Percentiles rank a stretch among this genome's conserved stretches.
Conservation (phyloP, 2,113 vertebrate species). For the Eleginops maclovinus region DNA sequence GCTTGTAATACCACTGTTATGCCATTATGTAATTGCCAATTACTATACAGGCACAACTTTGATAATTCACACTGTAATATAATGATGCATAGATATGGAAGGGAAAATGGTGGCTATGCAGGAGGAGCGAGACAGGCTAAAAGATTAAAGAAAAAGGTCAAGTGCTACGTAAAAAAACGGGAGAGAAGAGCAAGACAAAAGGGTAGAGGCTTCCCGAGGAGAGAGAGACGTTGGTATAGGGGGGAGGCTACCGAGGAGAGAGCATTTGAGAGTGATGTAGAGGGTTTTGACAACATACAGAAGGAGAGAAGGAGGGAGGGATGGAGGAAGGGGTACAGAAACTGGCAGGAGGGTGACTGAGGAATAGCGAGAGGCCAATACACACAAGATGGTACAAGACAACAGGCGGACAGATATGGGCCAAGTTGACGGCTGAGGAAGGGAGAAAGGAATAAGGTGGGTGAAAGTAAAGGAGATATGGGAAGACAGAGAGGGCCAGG, state of each 20-base stretch:
- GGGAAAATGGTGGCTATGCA: neutral
- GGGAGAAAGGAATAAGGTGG: slow-evolving; percentile 35
- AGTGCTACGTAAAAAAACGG: slow-evolving; percentile 25
- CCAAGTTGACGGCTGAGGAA: slow-evolving; percentile 66
- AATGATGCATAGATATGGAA: neutral
- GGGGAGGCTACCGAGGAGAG: slow-evolving; percentile 20
- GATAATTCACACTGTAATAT: neutral
- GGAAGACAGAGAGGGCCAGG: slow-evolving; percentile 46
- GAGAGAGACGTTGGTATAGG: slow-evolving; percentile 18
- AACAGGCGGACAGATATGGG: slow-evolving; percentile 69
- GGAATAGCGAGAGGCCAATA: slow-evolving; percentile 61
- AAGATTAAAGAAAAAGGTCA: slow-evolving; percentile 44
- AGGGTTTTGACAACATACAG: slow-evolving; percentile 65
- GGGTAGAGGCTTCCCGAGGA: slow-evolving; percentile 27
- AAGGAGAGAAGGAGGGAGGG: slow-evolving; percentile 28
- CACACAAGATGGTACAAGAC: slow-evolving; percentile 68
- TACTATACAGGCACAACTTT: neutral
- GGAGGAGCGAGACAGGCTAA: neutral
- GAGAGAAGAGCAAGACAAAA: slow-evolving; percentile 21
- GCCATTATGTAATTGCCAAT: neutral
- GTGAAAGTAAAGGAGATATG: slow-evolving; percentile 18
- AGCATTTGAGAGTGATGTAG: slow-evolving; percentile 24
- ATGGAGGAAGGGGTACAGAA: slow-evolving; percentile 29
- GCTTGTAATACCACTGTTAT: neutral
- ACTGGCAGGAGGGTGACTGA: slow-evolving; percentile 64